Percentiles rank a stretch among this genome's conserved stretches.
These are phyloP conservation scores for Aricia artaxerxes DNA, from an alignment of 2,888 invertebrate species.

Conservation along the genomic window DNA sequence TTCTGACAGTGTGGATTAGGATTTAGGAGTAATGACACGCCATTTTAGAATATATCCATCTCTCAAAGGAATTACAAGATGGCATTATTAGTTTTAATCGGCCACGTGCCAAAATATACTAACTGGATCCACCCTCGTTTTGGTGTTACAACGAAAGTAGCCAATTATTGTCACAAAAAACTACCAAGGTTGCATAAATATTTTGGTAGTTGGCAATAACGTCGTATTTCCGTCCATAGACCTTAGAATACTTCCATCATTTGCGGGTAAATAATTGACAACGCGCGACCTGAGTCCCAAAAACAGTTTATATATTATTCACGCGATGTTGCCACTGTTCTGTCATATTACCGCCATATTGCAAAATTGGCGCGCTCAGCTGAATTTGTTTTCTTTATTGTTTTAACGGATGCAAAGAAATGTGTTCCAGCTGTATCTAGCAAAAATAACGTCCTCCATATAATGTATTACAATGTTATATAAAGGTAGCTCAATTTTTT, in stretches of 20 bases:
- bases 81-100: too few species aligned
- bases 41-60: too few species aligned
- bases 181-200: constrained; percentile 17
- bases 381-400: constrained; percentile 51
- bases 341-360: constrained; percentile 77
- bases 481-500: not conserved
- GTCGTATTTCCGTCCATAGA: constrained; percentile 46
- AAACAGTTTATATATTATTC: constrained; percentile 73
- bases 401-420: constrained; percentile 23
- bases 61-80: too few species aligned
- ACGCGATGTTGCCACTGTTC: constrained; percentile 70
- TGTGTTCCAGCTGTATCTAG: not conserved
- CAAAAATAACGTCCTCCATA: not conserved
- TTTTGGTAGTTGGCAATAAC: constrained; percentile 33
- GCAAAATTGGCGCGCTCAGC: constrained; percentile 71
- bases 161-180: not conserved
- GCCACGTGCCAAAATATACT: too few species aligned
- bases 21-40: too few species aligned
- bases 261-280: constrained; percentile 76
- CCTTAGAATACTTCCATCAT: constrained; percentile 67
- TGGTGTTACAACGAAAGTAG: not conserved
- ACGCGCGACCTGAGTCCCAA: constrained; percentile 60
- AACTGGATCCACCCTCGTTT: not conserved
- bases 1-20: too few species aligned
- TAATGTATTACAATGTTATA: not conserved